These are phyloP conservation scores for Emmelina monodactyla DNA, from an alignment of 2,888 invertebrate genomes.

Conservation along the genomic window DNA sequence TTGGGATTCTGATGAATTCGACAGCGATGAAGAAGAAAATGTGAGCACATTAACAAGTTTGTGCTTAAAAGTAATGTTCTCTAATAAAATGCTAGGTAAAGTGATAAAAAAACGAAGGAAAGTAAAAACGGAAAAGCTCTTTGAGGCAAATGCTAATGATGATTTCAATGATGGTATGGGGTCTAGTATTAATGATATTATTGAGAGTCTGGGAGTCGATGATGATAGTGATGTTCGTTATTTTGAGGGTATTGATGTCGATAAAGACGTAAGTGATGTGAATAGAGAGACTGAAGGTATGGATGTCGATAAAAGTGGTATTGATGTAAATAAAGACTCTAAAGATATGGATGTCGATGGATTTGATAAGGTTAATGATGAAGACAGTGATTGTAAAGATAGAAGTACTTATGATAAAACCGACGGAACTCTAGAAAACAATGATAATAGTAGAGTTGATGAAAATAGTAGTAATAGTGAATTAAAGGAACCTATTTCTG, in stretches of 20 bases:
- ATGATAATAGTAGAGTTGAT: neutral
- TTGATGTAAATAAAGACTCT: neutral
- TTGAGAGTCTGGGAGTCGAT: neutral
- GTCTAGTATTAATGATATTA: neutral
- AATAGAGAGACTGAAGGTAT: neutral
- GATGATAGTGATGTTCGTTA: neutral
- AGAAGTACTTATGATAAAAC: neutral
- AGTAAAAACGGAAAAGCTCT: neutral
- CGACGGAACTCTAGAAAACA: neutral
- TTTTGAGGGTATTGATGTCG: neutral
- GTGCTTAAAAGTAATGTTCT: neutral
- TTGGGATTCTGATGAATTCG: constrained; percentile 1
- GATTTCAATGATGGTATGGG: neutral
- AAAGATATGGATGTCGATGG: neutral
- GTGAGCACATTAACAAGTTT: neutral
- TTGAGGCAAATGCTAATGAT: neutral
- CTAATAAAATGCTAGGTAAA: neutral
- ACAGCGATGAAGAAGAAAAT: neutral
- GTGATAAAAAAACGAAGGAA: neutral
- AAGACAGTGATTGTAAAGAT: neutral
- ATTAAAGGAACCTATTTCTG: neutral
- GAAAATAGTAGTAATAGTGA: neutral
- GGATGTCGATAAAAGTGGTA: neutral
- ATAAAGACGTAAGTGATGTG: neutral
- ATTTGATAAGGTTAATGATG: neutral